Base-by-base conservation (phyloP, 2,797 vertebrate species). In the Acipenser transmontanus region DNA sequence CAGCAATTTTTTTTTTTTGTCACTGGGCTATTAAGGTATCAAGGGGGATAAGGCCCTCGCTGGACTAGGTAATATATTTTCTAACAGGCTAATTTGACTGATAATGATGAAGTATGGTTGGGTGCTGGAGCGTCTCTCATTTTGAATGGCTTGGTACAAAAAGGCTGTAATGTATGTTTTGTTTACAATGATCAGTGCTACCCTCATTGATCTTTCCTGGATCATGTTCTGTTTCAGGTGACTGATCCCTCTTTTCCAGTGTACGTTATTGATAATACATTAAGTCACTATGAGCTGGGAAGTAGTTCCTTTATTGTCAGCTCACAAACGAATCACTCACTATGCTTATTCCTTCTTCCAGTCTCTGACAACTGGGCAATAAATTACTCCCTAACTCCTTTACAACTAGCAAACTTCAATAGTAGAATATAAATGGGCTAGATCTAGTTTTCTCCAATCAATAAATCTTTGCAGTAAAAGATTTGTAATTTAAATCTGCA, bases 311-410 rank as follows among this genome's bases (percentile, higher is more conserved):
- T 77, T 78, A 74, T 78, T 77, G 73, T 75, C 76, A 78, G 74
- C 13, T 73, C 67, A 63, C 17, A 76, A 74, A 82, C 78, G 59
- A 81, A 79, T 81, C 75, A 81, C 77, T 80, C 72, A 72, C 68
- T 74, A 64, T 78, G 69, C 63, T 82, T 82, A 84, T 81, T 77
- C 66, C 72, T 61, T 80, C 67, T 79, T 80, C 76, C 67, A 76
- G 65, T 74, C 70, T 74, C 66, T 13, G 12, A 76, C 71, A 73
- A 17, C n/a, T 77, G 17, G 6, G 59, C 67, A 75, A 73, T 82
- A 79, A 82, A 83, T 82, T 81, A 80, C 71, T 74, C 62, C 68
- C 62, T 74, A 81, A 81, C 62, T 73, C 65, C 77, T 73, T 50
- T 66, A 68, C 50, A 77, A 75, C 56, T 74, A 71, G 72, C 68